Evolutionary conservation across 2,888 invertebrate genomes (phyloP).

Genomic region (Eupithecia subumbrata): DNA sequence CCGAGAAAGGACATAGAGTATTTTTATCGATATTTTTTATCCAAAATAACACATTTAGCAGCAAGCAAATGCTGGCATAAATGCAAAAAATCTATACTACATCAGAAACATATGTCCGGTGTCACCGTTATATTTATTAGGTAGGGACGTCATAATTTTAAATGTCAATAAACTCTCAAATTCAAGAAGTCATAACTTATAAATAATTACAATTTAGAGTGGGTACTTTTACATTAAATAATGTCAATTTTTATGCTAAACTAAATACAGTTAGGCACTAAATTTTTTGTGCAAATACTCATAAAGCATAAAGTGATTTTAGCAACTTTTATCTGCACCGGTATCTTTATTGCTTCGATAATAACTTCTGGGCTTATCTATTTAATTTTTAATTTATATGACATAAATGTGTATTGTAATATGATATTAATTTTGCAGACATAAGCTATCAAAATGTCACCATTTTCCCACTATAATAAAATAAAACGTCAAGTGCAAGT

Average conservation of each 20-base stretch:
- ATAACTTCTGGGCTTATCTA: slow-evolving; percentile 2
- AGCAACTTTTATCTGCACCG: neutral
- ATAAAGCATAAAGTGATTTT: slow-evolving; percentile 8
- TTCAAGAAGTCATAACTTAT: slow-evolving; percentile 54
- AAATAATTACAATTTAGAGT: slow-evolving; percentile 52
- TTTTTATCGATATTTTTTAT: too few species aligned
- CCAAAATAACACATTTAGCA: too few species aligned
- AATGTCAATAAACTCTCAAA: slow-evolving; percentile 52
- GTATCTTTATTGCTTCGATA: slow-evolving; percentile 14
- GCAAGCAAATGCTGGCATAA: neutral
- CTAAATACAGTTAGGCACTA: slow-evolving; percentile 27
- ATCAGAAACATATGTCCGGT: slow-evolving; percentile 59
- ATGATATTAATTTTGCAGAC: neutral
- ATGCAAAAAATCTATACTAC: neutral
- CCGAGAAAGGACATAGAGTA: too few species aligned
- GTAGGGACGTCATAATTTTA: slow-evolving; percentile 2
- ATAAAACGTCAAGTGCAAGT: too few species aligned
- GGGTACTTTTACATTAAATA: neutral
- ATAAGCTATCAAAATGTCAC: neutral
- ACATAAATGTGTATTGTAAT: neutral
- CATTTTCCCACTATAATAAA: neutral
- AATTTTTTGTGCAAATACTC: slow-evolving; percentile 18
- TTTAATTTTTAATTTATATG: neutral
- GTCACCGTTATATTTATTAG: slow-evolving; percentile 53
- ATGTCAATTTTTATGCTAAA: neutral